Conservation (phyloP, 2,113 vertebrate genomes). For the Mus musculus region DNA sequence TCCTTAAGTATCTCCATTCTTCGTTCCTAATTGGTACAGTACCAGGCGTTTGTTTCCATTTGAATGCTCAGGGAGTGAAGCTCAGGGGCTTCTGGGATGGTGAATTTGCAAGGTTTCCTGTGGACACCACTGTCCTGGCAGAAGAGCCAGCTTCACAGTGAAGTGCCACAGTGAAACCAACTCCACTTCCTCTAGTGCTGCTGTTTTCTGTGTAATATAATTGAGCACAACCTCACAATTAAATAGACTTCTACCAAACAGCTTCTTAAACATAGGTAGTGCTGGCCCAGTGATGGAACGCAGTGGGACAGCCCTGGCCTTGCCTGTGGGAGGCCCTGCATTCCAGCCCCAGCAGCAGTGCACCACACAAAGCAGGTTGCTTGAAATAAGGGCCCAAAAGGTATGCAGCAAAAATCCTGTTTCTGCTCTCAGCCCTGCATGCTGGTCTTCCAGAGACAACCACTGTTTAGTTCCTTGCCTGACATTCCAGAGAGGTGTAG, state of each 20-base stretch:
- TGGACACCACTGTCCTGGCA: background rate
- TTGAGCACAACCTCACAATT: background rate
- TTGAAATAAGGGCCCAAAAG: background rate
- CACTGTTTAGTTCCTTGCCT: conserved; percentile 5
- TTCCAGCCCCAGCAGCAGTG: background rate
- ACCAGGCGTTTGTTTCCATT: conserved; percentile 36
- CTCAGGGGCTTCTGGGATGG: background rate
- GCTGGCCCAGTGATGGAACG: too few relatives aligned
- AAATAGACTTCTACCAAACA: conserved; percentile 50
- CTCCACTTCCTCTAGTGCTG: conserved; percentile 2
- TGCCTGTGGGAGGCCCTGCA: background rate
- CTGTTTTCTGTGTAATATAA: background rate
- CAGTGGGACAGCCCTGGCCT: background rate
- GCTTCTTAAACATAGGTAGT: conserved; percentile 13
- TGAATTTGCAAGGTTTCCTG: background rate
- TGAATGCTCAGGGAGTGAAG: conserved; percentile 33
- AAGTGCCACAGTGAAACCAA: background rate
- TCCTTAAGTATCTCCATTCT: conserved; percentile 27
- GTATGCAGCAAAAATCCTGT: background rate
- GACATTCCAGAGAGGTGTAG: background rate
- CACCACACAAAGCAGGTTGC: background rate
- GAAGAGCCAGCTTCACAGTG: background rate
- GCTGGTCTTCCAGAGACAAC: background rate
- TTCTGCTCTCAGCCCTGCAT: background rate
- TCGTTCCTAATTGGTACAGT: conserved; percentile 28